A percentile compares a stretch with the other conserved stretches of the same genome.
These are phyloP conservation scores for Arothron firmamentum DNA, from an alignment of 2,113 vertebrate species.

Conservation along the genomic window DNA sequence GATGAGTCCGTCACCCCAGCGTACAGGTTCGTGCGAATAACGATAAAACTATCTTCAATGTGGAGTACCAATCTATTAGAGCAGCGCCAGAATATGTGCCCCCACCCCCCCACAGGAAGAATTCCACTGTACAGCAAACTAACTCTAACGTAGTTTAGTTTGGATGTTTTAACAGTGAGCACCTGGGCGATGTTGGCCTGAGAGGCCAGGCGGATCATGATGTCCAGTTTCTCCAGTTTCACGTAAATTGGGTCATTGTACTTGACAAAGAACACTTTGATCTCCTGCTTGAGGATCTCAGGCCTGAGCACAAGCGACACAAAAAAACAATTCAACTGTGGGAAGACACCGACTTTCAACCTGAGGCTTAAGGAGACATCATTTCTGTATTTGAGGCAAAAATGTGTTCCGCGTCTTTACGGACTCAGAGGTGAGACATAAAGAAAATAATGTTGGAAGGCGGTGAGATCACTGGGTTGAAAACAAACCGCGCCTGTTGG, in stretches of 20 bases:
- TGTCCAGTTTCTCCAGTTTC: conserved; percentile 97
- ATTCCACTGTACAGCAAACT: too few species aligned
- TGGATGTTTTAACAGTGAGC: background rate
- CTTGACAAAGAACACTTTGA: conserved; percentile 99
- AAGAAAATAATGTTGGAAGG: too few species aligned
- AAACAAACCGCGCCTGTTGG: background rate
- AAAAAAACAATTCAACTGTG: conserved; percentile 8
- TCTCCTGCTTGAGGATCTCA: conserved; percentile 98
- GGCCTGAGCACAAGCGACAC: conserved; percentile 73
- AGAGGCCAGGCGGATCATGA: conserved; percentile 98
- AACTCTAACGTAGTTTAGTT: too few species aligned
- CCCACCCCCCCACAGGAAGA: background rate
- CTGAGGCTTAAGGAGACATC: too few species aligned
- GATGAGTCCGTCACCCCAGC: too few species aligned
- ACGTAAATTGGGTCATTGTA: conserved; percentile 99
- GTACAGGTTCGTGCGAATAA: too few species aligned
- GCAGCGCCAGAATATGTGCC: background rate
- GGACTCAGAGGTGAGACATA: too few species aligned
- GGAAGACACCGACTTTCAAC: too few species aligned
- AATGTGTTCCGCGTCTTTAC: too few species aligned
- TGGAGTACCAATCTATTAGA: background rate
- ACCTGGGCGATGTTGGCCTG: conserved; percentile 99
- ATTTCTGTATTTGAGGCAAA: too few species aligned
- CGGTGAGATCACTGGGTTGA: background rate
- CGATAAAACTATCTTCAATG: too few species aligned